Conservation (phyloP, 2,113 vertebrate genomes). For the Zosterops hypoxanthus region DNA sequence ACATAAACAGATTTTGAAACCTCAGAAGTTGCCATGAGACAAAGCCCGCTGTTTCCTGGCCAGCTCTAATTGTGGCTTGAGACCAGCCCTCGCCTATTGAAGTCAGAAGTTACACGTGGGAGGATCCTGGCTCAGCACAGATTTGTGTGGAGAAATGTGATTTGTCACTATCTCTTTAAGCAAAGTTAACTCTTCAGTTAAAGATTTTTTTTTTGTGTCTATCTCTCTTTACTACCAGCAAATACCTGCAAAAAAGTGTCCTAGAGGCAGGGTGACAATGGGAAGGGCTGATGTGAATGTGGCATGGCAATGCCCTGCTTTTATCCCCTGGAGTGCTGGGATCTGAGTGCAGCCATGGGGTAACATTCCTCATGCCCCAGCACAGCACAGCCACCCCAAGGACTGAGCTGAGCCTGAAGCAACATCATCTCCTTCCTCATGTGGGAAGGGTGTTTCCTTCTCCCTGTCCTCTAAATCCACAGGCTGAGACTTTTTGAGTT, state of each 20-base stretch:
- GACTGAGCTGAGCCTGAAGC: not conserved
- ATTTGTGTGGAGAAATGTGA: not conserved
- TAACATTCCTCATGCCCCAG: not conserved
- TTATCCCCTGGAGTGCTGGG: not conserved
- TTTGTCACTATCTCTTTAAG: not conserved
- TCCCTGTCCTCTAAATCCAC: not conserved
- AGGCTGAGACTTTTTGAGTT: not conserved
- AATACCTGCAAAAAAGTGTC: not conserved
- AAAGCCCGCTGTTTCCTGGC: not conserved
- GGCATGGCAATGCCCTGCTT: not conserved
- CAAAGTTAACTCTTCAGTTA: not conserved
- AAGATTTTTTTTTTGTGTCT: not conserved
- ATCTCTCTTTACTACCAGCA: not conserved
- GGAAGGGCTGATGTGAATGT: not conserved
- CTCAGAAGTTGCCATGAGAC: slow-evolving; percentile 41
- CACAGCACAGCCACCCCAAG: accelerated
- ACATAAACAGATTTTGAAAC: slow-evolving; percentile 57
- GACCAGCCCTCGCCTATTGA: not conserved
- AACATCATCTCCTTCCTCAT: accelerated
- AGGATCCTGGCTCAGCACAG: not conserved
- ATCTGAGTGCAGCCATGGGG: not conserved
- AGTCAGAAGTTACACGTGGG: slow-evolving; percentile 14
- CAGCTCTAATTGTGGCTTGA: not conserved
- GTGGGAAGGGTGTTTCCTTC: not conserved
- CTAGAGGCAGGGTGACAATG: accelerated